Evolutionary conservation across 2,113 vertebrate species (phyloP), one percentile per base, ranked within the genome.

Genomic region (Lepus europaeus): DNA sequence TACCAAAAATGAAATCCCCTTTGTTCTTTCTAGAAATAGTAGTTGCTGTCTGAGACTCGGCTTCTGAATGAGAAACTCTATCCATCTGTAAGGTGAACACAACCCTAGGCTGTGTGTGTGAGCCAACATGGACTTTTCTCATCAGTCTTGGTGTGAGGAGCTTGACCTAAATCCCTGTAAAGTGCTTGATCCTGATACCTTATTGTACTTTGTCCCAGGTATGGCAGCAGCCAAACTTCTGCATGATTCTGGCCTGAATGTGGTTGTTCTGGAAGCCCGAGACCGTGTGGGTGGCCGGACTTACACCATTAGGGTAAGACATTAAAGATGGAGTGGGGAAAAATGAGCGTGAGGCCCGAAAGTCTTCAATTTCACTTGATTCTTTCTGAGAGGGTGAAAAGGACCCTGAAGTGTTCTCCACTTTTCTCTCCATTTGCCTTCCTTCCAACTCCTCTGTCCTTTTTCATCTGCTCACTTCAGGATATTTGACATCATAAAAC

Each of bases 211-310:
- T 97, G 2, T 92, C n/a, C 80, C 97, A 99, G 99, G 99, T 96
- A 97, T 99, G 83, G 99, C 99, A 94, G 99, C 99, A 94, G 99
- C 99, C 27, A 99, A 99, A 96, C 97, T 99, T 68, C 96, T 99
- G 89, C 98, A 98, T 95, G 97, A 99, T 31, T 99, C 96, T n/a
- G 99, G 99, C 59, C 97, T 99, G 95, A 99, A 96, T 63, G 99
- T 99, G 23, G 98, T 99, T 3, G 97, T 99, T 85, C 96, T 99
- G 97, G 99, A 99, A 98, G 99, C 99, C 87, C 98, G 98, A 87
- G 98, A 99, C 90, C 99, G 99, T 9, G 99, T 99, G 76, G 99
- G 99, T 85, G 99, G 99, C 92, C 99, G 99, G 94, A 99, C 99
- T 91, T 99, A 98, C 95, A 99, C 99, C 0, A 83, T 98, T 45